Conservation (phyloP, 1,140 invertebrate species). For the Cydia amplana region DNA sequence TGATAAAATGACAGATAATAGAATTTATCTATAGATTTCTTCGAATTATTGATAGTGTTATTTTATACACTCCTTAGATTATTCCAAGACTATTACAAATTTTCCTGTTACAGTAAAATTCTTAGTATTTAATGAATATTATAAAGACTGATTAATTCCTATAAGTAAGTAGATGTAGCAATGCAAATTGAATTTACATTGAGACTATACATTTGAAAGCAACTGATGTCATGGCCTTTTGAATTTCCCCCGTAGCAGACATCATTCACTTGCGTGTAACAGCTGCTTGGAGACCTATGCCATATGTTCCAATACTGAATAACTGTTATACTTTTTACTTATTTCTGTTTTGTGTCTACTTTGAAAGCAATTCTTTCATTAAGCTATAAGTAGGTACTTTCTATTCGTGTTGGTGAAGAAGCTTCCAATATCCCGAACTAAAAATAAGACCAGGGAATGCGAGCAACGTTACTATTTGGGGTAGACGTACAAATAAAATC, state of each 20-base stretch:
- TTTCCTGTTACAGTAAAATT: not conserved
- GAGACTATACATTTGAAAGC: not conserved
- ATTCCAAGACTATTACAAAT: conserved; percentile 6
- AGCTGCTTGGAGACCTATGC: not conserved
- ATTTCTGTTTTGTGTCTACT: not conserved
- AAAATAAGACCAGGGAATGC: not conserved
- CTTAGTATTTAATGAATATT: not conserved
- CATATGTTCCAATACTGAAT: not conserved
- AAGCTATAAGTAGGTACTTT: not conserved
- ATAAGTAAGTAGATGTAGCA: too few relatives aligned
- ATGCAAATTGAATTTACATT: not conserved
- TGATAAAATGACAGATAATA: conserved; percentile 28
- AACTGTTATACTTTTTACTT: not conserved
- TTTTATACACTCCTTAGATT: not conserved
- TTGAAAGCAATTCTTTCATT: not conserved
- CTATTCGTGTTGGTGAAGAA: not conserved
- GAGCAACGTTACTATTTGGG: conserved; percentile 4
- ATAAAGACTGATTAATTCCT: too few relatives aligned
- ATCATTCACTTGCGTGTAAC: not conserved
- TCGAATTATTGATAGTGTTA: not conserved
- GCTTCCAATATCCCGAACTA: not conserved
- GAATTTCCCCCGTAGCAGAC: not conserved
- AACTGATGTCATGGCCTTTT: not conserved
- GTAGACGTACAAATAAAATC: conserved; percentile 10
- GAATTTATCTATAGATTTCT: conserved; percentile 15